Conservation (phyloP, 2,797 vertebrate genomes). For the Chrysocyon brachyurus region DNA sequence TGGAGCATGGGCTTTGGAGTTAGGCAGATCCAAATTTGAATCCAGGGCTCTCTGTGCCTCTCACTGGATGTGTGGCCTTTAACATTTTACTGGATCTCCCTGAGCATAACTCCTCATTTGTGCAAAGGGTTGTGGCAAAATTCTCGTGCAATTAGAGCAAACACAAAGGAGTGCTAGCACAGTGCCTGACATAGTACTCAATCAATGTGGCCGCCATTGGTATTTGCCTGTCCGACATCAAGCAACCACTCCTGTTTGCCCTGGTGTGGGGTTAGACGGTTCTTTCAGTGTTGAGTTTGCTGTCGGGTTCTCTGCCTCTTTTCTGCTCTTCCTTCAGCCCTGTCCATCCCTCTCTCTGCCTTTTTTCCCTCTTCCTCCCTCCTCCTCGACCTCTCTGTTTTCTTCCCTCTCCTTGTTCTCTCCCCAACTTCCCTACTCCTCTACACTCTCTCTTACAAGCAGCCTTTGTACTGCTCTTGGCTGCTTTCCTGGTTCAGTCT, state of each 20-base stretch:
- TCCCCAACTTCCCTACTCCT: not conserved
- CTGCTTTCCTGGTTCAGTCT: constrained; percentile 36
- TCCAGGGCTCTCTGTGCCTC: not conserved
- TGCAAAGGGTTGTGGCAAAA: constrained; percentile 4
- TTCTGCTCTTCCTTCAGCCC: not conserved
- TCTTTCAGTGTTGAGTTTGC: not conserved
- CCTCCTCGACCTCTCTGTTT: constrained; percentile 1
- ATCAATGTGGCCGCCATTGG: not conserved
- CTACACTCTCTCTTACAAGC: not conserved
- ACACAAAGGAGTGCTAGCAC: not conserved
- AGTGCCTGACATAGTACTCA: not conserved
- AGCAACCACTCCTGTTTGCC: not conserved
- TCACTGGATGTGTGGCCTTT: not conserved
- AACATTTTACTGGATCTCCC: not conserved
- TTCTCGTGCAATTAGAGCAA: not conserved
- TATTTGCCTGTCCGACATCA: not conserved
- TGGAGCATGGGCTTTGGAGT: not conserved
- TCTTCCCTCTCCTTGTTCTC: not conserved
- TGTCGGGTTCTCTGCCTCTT: not conserved
- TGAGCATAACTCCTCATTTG: constrained; percentile 4
- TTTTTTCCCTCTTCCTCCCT: constrained; percentile 21
- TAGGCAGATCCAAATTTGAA: not conserved
- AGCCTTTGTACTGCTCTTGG: constrained; percentile 51
- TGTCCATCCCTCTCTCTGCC: not conserved
- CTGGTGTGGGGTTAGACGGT: not conserved